Base-by-base conservation (phyloP, 92 coral and sea anemone genomes). In the Umimayanthus kanabou region DNA sequence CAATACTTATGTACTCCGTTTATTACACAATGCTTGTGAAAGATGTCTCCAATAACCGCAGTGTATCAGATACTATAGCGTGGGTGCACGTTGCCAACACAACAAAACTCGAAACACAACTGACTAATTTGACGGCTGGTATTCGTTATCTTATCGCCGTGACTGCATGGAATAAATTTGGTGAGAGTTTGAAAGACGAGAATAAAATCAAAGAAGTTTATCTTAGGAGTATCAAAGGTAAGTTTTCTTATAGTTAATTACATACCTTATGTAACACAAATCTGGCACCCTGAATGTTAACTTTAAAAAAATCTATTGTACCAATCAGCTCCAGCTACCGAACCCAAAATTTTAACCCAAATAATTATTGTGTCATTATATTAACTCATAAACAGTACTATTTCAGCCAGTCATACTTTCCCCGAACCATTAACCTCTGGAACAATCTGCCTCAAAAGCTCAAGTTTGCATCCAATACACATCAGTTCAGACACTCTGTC, bases 111-210 rank as follows among this genome's bases (percentile, higher is more conserved):
- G 26, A 57, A 55, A 55, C 84, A 57, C 65, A 9, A 29, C 8
- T 80, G 37, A 80, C 10, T 0, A 33, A 33, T 57, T 1, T 57
- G 39, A 16, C 73, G 5, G 69, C 9, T 23, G 49, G 40, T 3
- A 39, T 14, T 26, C 70, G n/a, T 26, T 57, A 28, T 47, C 18
- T 80, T 1, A 39, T 57, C 6, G 9, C 49, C 6, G 84, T 80
- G 28, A 80, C 84, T 8, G 72, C 84, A 0, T 80, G 84, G 84
- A 80, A 80, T 33, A 39, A 33, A 22, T 80, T 80, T 55, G 84
- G 84, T 15, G 84, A 80, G 71, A 80, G 84, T 29, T 30, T 49
- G 14, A 57, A 4, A 47, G 73, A 80, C 5, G 11, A 14, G 22
- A 57, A 15, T 57, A 80, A 33, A 39, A 18, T 28, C 45, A 80